Conservation (phyloP, 2,113 vertebrate genomes). For the Python bivittatus region DNA sequence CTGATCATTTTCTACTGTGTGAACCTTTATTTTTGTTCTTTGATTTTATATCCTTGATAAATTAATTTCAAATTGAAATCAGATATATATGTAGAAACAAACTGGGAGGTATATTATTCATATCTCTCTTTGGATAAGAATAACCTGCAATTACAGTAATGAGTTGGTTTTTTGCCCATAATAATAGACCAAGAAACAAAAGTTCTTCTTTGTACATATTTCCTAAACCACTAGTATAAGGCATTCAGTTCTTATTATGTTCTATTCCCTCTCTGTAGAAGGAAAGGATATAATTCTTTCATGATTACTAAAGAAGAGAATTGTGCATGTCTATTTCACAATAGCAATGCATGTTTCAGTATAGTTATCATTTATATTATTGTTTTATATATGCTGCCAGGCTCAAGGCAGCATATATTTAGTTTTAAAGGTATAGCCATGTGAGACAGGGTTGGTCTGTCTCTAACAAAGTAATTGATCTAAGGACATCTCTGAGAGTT, state of each 20-base stretch:
- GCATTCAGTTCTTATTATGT: background rate
- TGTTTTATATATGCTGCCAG: too few relatives aligned
- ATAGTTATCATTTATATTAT: background rate
- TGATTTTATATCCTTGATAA: conserved; percentile 5
- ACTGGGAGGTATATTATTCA: background rate
- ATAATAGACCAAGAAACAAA: conserved; percentile 5
- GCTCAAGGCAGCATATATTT: too few relatives aligned
- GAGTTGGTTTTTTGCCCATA: conserved; percentile 23
- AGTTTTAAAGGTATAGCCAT: too few relatives aligned
- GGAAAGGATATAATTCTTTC: background rate
- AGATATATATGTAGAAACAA: background rate
- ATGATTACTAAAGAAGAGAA: conserved; percentile 18
- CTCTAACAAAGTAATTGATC: background rate
- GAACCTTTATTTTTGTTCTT: background rate
- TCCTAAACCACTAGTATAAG: background rate
- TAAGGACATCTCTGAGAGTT: background rate
- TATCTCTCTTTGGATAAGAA: background rate
- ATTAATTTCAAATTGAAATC: background rate
- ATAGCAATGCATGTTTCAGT: background rate
- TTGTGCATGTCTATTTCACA: background rate
- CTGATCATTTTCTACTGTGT: background rate
- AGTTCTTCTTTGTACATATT: conserved; percentile 15
- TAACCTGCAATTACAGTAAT: conserved; percentile 16
- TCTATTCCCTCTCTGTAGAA: background rate
- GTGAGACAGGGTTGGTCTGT: too few relatives aligned